phyloP scores from a whole-genome alignment of 2,113 vertebrate genomes.

The Alaudala cheleensis region DNA sequence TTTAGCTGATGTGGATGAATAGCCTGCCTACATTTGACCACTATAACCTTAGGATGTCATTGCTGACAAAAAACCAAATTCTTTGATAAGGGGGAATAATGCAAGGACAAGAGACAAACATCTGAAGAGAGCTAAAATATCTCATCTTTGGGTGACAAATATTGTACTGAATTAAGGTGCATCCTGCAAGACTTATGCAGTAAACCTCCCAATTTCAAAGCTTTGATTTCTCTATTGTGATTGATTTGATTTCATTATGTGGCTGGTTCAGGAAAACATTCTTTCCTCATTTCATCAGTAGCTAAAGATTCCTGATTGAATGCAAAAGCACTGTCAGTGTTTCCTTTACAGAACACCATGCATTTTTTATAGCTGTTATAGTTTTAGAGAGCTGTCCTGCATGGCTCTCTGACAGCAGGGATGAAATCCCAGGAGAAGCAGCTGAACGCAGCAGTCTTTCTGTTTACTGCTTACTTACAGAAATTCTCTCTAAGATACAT shows the following conservation, averaged over 20 bases:
- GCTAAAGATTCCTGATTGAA: not conserved
- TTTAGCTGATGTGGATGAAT: conserved; percentile 50
- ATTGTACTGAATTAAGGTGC: not conserved
- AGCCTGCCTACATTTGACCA: conserved; percentile 36
- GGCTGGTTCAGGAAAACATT: not conserved
- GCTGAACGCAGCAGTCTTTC: not conserved
- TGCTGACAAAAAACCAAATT: conserved; percentile 46
- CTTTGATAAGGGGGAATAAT: conserved; percentile 3
- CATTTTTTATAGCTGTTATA: not conserved
- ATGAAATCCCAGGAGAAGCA: conserved; percentile 19
- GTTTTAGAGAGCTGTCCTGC: conserved; percentile 11
- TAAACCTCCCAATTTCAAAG: not conserved
- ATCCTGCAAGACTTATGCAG: not conserved
- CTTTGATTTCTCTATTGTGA: not conserved
- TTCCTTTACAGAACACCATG: not conserved
- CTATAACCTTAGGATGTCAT: conserved; percentile 15
- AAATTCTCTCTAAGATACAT: conserved; percentile 39
- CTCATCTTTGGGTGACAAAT: not conserved
- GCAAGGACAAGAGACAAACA: conserved; percentile 42
- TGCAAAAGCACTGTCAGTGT: not conserved
- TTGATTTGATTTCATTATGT: not conserved
- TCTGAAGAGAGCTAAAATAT: not conserved
- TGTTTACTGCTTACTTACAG: not conserved
- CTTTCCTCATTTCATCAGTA: not conserved
- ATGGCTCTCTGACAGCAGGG: not conserved